Percentiles rank a stretch among this genome's conserved stretches.
Conservation (phyloP, 2,888 invertebrate genomes). For the Incurvaria masculella region DNA sequence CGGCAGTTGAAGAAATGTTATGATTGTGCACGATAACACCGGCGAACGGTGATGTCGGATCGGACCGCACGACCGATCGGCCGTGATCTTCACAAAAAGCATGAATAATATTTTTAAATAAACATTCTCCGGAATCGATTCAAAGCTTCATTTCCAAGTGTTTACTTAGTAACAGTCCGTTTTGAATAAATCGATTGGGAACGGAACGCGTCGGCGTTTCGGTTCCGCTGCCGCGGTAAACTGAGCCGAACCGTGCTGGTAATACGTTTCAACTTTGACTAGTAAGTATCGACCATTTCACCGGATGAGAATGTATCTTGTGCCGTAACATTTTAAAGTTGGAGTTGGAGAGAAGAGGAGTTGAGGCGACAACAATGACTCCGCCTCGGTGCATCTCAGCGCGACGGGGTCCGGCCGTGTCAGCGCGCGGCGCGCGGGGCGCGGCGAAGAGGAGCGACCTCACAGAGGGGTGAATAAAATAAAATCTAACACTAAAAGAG, state of each 20-base stretch:
- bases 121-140: slow-evolving; percentile 45
- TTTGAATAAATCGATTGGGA: slow-evolving; percentile 44
- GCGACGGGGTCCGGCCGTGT: background rate
- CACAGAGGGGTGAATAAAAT: background rate
- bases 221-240: background rate
- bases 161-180: slow-evolving; percentile 52
- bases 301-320: background rate
- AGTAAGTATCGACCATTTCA: background rate
- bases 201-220: slow-evolving; percentile 17
- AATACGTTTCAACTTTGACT: background rate
- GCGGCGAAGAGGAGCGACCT: background rate
- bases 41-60: background rate
- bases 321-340: slow-evolving; percentile 2
- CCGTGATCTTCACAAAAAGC: slow-evolving; percentile 37
- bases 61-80: slow-evolving; percentile 20
- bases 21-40: too few relatives aligned
- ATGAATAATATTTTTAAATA: slow-evolving; percentile 43
- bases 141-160: slow-evolving; percentile 40
- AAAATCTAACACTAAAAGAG: too few relatives aligned
- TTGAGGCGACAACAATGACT: slow-evolving; percentile 24
- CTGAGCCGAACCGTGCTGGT: background rate
- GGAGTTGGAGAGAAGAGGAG: slow-evolving; percentile 9
- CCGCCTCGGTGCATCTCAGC: slow-evolving; percentile 18
- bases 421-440: background rate
- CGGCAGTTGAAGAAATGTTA: too few relatives aligned